phyloP scores from a whole-genome alignment of 2,888 invertebrate species.

The Trachelus tabidus region DNA sequence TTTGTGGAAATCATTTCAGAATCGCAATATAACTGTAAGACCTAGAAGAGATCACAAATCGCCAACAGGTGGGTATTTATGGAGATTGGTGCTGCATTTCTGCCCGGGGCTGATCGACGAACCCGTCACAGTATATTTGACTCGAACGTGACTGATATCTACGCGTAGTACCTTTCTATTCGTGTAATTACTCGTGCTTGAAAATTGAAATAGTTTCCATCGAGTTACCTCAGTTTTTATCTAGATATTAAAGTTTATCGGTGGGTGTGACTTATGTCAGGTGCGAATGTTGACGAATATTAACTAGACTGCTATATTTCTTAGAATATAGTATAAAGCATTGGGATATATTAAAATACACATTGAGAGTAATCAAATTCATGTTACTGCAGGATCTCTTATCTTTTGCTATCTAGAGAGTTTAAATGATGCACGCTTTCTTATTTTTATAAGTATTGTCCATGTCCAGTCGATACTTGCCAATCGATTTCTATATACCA shows the following conservation, averaged over 20 bases:
- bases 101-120: slow-evolving; percentile 30
- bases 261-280: background rate
- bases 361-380: background rate
- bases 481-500: background rate
- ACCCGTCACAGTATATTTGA: slow-evolving; percentile 41
- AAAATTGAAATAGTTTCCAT: slow-evolving; percentile 27
- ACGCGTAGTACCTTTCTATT: slow-evolving; percentile 30
- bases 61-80: slow-evolving; percentile 21
- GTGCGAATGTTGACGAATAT: background rate
- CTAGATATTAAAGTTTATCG: background rate
- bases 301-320: background rate
- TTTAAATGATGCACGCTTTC: background rate
- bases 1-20: slow-evolving; percentile 1
- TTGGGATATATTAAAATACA: background rate
- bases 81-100: slow-evolving; percentile 18
- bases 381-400: background rate
- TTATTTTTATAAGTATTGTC: background rate
- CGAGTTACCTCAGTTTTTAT: background rate
- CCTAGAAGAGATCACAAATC: slow-evolving; percentile 9
- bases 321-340: background rate
- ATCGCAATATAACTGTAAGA: background rate
- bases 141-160: slow-evolving; percentile 35
- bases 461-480: background rate
- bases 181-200: slow-evolving; percentile 28
- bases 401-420: background rate